Evolutionary conservation across 64 coral and sea anemone species (phyloP).

Genomic region (Actinia equina): DNA sequence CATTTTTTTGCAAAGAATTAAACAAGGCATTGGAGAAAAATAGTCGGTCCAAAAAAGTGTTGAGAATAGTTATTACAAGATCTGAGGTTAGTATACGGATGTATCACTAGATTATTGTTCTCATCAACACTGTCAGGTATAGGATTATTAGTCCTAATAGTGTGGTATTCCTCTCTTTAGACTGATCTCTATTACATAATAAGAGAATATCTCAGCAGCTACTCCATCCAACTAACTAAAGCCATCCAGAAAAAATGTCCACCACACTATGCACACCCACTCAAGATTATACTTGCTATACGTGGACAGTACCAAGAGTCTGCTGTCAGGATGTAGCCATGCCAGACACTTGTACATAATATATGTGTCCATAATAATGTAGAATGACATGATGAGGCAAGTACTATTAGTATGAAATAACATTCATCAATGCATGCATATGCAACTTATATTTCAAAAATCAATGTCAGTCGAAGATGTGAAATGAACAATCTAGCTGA

Average conservation of each 20-base stretch:
- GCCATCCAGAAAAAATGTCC: conserved; percentile 67
- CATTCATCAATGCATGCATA: too few species aligned
- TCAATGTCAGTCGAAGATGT: too few species aligned
- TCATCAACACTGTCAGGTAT: too few species aligned
- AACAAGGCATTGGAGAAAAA: conserved; percentile 44
- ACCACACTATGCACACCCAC: conserved; percentile 48
- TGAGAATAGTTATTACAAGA: conserved; percentile 65
- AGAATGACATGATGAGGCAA: too few species aligned
- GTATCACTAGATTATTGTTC: too few species aligned
- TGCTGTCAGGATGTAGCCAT: conserved; percentile 16
- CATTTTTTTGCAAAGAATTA: conserved; percentile 65
- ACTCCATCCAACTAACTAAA: conserved; percentile 75
- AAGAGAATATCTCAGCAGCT: conserved; percentile 66
- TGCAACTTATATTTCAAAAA: too few species aligned
- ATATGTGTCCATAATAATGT: background rate
- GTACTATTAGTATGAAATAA: too few species aligned
- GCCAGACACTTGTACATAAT: background rate
- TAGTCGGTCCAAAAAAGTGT: conserved; percentile 22
- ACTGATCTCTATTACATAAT: conserved; percentile 92
- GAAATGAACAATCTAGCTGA: too few species aligned
- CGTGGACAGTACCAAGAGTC: conserved; percentile 76
- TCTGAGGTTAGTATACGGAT: conserved; percentile 51
- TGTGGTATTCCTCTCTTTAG: conserved; percentile 25
- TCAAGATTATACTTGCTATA: conserved; percentile 70
- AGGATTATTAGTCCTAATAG: too few species aligned